These are phyloP conservation scores for Meandrusa payeni DNA, from an alignment of 2,888 invertebrate species.

Conservation along the genomic window DNA sequence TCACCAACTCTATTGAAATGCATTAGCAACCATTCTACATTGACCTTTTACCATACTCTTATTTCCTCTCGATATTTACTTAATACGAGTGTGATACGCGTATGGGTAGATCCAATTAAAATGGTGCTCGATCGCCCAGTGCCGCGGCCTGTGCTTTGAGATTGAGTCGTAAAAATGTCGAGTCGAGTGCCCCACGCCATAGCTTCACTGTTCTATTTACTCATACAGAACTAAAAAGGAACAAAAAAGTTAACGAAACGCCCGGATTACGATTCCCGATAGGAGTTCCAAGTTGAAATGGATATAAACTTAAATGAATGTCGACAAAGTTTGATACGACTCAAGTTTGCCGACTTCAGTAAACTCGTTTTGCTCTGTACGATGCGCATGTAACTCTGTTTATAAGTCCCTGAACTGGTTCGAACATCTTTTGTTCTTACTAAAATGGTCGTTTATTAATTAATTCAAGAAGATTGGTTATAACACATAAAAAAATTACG, in stretches of 20 bases:
- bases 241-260: constrained; percentile 49
- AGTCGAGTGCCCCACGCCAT: constrained; percentile 64
- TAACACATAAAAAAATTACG: no score
- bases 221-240: constrained; percentile 48
- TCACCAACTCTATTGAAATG: constrained; percentile 60
- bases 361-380: constrained; percentile 24
- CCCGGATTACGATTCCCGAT: constrained; percentile 46
- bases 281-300: constrained; percentile 46
- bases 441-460: no score
- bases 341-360: constrained; percentile 50
- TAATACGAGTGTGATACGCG: constrained; percentile 28
- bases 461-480: no score
- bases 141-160: constrained; percentile 65
- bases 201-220: constrained; percentile 67
- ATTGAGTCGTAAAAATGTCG: constrained; percentile 80
- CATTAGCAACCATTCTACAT: constrained; percentile 44
- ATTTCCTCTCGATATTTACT: constrained; percentile 29
- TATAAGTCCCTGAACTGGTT: constrained; percentile 7
- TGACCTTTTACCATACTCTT: constrained; percentile 44
- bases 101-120: constrained; percentile 54
- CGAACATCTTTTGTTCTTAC: no score
- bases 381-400: constrained; percentile 11
- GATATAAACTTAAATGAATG: constrained; percentile 54
- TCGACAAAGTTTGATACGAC: constrained; percentile 44
- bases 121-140: constrained; percentile 59